phyloP scores from a whole-genome alignment of 2,113 vertebrate species.

The Cyprinodon variegatus region DNA sequence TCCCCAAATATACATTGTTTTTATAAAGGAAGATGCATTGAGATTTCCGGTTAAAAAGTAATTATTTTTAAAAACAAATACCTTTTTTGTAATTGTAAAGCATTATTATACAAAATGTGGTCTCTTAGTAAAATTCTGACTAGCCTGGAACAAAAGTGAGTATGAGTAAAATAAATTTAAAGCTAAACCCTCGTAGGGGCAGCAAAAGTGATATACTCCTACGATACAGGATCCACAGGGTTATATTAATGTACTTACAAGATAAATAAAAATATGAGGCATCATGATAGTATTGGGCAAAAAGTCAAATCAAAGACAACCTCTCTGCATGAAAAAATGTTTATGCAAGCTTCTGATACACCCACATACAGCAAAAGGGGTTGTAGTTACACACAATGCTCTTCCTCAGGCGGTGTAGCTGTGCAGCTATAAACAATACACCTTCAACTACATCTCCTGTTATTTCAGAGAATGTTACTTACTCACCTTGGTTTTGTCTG shows the following conservation, averaged over 20 bases:
- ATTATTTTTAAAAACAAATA: too few species aligned
- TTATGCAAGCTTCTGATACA: constrained; percentile 33
- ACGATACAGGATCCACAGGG: neutral
- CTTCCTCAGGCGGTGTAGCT: constrained; percentile 37
- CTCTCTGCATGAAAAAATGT: constrained; percentile 12
- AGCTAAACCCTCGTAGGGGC: neutral
- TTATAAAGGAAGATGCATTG: too few species aligned
- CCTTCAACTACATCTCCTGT: constrained; percentile 3
- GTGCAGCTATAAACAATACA: constrained; percentile 16
- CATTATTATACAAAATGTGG: too few species aligned
- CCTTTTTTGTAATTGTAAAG: too few species aligned
- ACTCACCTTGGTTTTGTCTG: constrained; percentile 67
- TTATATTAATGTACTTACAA: constrained; percentile 7
- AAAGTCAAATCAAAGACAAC: constrained; percentile 10
- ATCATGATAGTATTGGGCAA: neutral
- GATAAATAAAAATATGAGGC: neutral
- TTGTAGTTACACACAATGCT: constrained; percentile 23
- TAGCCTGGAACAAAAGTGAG: constrained; percentile 1
- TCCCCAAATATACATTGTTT: too few species aligned
- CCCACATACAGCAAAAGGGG: constrained; percentile 50
- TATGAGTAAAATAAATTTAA: neutral
- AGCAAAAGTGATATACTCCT: neutral
- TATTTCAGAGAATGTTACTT: neutral
- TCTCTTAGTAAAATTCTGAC: constrained; percentile 1
- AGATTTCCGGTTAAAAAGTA: too few species aligned